Conservation (phyloP, 2,797 vertebrate species). For the Fundulus diaphanus region DNA sequence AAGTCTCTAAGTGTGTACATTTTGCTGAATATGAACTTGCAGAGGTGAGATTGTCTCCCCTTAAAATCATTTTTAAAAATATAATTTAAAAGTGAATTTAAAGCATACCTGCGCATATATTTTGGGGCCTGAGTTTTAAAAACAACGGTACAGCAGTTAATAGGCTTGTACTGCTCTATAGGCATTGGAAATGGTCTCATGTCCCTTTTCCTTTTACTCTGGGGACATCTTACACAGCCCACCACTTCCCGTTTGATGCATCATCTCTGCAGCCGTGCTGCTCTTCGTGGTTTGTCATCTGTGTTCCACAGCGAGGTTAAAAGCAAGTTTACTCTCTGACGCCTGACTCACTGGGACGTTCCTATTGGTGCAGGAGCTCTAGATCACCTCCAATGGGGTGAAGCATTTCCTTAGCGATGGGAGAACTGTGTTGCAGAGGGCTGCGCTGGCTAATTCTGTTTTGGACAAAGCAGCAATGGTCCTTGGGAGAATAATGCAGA, state of each 20-base stretch:
- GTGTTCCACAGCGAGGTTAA: constrained; percentile 75
- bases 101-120: too few species aligned
- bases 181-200: too few species aligned
- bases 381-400: constrained; percentile 74
- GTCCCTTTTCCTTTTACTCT: not conserved
- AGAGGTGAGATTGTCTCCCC: not conserved
- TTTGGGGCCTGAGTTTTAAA: too few species aligned
- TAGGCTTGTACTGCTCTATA: too few species aligned
- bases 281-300: constrained; percentile 58
- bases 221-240: too few species aligned
- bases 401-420: constrained; percentile 61
- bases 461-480: constrained; percentile 73
- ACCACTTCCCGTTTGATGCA: constrained; percentile 5
- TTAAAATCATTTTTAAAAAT: too few species aligned
- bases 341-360: constrained; percentile 62
- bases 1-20: not conserved
- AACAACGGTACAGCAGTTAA: too few species aligned
- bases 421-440: constrained; percentile 77
- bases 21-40: not conserved
- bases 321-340: constrained; percentile 77
- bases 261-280: constrained; percentile 50
- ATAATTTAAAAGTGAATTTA: not conserved
- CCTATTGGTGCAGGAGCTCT: constrained; percentile 73
- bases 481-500: constrained; percentile 75
- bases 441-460: constrained; percentile 78